These are phyloP conservation scores for Platynereis dumerilii DNA, from an alignment of 2,888 invertebrate species.

Conservation along the genomic window DNA sequence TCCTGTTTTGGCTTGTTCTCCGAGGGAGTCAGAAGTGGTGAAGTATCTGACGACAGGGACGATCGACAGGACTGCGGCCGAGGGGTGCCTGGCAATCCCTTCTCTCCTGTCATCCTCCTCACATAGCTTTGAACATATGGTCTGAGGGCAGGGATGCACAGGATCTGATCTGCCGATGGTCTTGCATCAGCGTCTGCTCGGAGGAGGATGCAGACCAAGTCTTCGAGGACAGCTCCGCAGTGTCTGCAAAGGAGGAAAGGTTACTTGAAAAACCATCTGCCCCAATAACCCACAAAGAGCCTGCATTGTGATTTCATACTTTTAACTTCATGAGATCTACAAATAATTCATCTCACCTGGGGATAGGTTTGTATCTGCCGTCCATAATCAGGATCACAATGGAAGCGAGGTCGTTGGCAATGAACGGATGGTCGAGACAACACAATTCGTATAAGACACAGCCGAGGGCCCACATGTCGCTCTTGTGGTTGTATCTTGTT, in stretches of 20 bases:
- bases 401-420: conserved; percentile 43
- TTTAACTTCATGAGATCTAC: no score
- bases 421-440: conserved; percentile 49
- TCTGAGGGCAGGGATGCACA: conserved; percentile 42
- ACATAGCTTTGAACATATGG: conserved; percentile 29
- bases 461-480: conserved; percentile 58
- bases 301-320: no score
- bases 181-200: conserved; percentile 43
- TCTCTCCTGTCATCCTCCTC: background rate
- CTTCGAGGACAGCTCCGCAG: conserved; percentile 42
- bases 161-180: conserved; percentile 45
- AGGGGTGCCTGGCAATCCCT: background rate
- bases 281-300: no score
- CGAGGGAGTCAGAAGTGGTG: no score
- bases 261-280: no score
- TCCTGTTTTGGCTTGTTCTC: no score
- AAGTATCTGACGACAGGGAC: no score
- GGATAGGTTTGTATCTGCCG: conserved; percentile 46
- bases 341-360: no score
- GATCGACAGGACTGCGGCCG: no score
- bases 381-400: conserved; percentile 46
- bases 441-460: conserved; percentile 56
- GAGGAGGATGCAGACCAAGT: conserved; percentile 44
- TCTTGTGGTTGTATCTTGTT: conserved; percentile 51
- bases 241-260: conserved; percentile 39